phyloP scores from a whole-genome alignment of 2,797 vertebrate species.

The Brachyalestes nurse region DNA sequence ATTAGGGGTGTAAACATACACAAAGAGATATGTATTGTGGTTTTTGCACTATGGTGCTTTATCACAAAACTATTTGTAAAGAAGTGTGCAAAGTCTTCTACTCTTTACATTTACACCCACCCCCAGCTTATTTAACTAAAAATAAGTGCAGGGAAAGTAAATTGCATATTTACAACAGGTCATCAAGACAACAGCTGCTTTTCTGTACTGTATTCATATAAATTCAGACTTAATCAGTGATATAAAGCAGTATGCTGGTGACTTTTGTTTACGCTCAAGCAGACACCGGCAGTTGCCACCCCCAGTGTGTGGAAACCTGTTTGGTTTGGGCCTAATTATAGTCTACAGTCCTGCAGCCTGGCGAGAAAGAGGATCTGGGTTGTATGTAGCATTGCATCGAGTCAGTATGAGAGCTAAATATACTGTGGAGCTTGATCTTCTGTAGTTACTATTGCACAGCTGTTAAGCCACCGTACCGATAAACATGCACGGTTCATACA shows the following conservation, averaged over 20 bases:
- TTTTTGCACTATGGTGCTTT: not conserved
- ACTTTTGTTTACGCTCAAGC: constrained; percentile 64
- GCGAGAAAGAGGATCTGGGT: constrained; percentile 66
- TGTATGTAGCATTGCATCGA: constrained; percentile 61
- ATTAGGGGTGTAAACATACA: not conserved
- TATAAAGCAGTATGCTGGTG: constrained; percentile 45
- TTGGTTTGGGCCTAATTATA: constrained; percentile 59
- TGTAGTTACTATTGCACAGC: constrained; percentile 62
- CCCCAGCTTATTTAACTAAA: not conserved
- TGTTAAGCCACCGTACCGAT: constrained; percentile 49
- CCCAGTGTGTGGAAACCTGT: constrained; percentile 57
- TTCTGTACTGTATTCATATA: constrained; percentile 11
- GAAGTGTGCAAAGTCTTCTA: too few species aligned
- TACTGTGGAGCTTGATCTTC: constrained; percentile 61
- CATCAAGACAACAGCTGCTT: constrained; percentile 1
- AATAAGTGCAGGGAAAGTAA: not conserved
- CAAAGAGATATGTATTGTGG: too few species aligned
- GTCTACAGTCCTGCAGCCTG: constrained; percentile 43
- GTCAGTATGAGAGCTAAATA: constrained; percentile 72
- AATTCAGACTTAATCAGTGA: constrained; percentile 11
- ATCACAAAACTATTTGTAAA: not conserved
- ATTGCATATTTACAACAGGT: not conserved
- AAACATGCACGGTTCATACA: not conserved
- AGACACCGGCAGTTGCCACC: constrained; percentile 63
- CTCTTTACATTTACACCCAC: constrained; percentile 6